Evolutionary conservation across 1,140 invertebrate species (phyloP).

Genomic region (Magallana ariakensis): DNA sequence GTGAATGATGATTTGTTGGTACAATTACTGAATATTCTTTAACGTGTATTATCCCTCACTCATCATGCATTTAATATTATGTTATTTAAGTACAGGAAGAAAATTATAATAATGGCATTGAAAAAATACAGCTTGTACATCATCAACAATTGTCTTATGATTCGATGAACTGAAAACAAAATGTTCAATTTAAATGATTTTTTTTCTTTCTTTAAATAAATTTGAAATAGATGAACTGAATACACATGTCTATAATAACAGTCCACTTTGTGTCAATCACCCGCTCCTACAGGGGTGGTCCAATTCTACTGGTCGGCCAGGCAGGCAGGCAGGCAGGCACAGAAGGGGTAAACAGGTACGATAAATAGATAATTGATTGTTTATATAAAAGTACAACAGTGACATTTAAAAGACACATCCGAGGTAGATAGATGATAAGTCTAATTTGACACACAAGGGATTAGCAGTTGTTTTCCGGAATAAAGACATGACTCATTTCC

Average conservation of each 20-base stretch:
- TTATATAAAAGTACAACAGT: constrained; percentile 35
- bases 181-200: too few relatives aligned
- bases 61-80: too few relatives aligned
- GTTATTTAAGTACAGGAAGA: too few relatives aligned
- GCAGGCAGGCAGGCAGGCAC: background rate
- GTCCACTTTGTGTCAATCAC: background rate
- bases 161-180: too few relatives aligned
- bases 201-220: too few relatives aligned
- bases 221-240: too few relatives aligned
- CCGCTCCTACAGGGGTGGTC: background rate
- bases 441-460: constrained; percentile 12
- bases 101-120: too few relatives aligned
- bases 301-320: background rate
- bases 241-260: background rate
- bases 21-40: too few relatives aligned
- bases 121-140: too few relatives aligned
- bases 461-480: background rate
- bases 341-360: background rate
- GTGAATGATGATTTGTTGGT: too few relatives aligned
- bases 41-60: too few relatives aligned
- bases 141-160: too few relatives aligned
- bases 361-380: constrained; percentile 36
- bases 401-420: constrained; percentile 36
- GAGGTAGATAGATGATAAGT: constrained; percentile 38
- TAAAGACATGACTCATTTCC: constrained; percentile 11